Percentiles rank a stretch among this genome's conserved stretches.
Evolutionary conservation across 2,113 vertebrate genomes (phyloP).

Genomic region (Scomber scombrus): DNA sequence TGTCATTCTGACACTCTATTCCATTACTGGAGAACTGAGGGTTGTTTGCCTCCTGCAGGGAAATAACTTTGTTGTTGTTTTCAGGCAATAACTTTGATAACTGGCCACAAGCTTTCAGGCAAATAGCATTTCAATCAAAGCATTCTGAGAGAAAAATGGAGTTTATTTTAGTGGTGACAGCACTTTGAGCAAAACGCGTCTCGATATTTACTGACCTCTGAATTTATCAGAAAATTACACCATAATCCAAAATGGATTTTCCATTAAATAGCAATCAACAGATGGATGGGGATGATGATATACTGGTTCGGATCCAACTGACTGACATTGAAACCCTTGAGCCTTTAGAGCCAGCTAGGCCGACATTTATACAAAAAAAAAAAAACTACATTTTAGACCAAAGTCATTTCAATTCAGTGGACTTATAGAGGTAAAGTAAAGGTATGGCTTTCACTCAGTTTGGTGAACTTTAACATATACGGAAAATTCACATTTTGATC

Average conservation of each 20-base stretch:
- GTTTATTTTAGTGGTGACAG: background rate
- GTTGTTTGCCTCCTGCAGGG: slow-evolving; percentile 30
- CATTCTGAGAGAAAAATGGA: background rate
- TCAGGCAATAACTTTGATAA: slow-evolving; percentile 39
- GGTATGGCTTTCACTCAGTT: background rate
- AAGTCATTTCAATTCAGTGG: background rate
- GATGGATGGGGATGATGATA: background rate
- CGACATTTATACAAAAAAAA: background rate
- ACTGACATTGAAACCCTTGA: no score
- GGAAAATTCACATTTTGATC: no score
- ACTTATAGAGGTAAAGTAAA: background rate
- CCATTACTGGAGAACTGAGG: slow-evolving; percentile 11
- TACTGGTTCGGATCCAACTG: no score
- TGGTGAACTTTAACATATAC: background rate
- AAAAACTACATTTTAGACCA: background rate
- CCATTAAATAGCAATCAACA: background rate
- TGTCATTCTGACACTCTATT: slow-evolving; percentile 20
- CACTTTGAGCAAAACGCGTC: background rate
- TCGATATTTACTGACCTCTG: background rate
- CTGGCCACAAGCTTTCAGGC: background rate
- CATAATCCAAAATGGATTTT: background rate
- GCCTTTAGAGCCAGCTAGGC: no score
- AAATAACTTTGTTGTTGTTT: slow-evolving; percentile 37
- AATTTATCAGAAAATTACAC: background rate
- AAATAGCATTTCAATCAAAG: slow-evolving; percentile 26